phyloP scores from a whole-genome alignment of 1,140 invertebrate genomes.

The Carcinoscorpius rotundicauda region DNA sequence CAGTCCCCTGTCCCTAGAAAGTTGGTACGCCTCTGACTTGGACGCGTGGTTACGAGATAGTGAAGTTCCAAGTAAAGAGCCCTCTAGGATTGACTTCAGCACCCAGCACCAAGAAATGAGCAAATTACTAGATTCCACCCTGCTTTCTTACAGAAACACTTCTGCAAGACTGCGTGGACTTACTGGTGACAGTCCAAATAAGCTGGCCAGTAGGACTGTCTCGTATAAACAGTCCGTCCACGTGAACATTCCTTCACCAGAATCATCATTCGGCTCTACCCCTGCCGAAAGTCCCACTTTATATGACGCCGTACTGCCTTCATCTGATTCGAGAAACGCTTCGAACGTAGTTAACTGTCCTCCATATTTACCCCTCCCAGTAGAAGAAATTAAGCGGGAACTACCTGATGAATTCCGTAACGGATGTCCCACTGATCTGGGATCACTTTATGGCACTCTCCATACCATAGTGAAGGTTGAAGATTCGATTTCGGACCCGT shows the following conservation, averaged over 20 bases:
- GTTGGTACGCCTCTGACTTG: conserved; percentile 12
- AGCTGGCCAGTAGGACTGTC: background rate
- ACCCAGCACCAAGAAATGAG: background rate
- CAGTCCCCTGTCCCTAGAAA: conserved; percentile 10
- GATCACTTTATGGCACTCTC: conserved; percentile 8
- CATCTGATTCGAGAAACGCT: background rate
- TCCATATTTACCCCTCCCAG: background rate
- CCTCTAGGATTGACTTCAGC: too few relatives aligned
- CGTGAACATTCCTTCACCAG: conserved; percentile 10
- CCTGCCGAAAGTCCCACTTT: conserved; percentile 8
- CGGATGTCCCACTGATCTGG: conserved; percentile 1
- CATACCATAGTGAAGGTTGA: conserved; percentile 8
- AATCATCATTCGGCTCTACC: conserved; percentile 1
- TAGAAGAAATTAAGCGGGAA: background rate
- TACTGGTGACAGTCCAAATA: background rate
- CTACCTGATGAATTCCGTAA: background rate
- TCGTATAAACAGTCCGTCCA: conserved; percentile 1
- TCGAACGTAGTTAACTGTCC: too few relatives aligned
- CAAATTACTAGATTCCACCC: background rate
- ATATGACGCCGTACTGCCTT: conserved; percentile 10
- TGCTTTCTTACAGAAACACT: background rate
- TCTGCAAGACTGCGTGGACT: background rate
- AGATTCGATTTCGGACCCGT: background rate
- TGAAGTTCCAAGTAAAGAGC: background rate
- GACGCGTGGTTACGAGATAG: conserved; percentile 12